A percentile compares a stretch with the other conserved stretches of the same genome.
Conservation (phyloP, 2,113 vertebrate species). For the Pollimyrus isidori region DNA sequence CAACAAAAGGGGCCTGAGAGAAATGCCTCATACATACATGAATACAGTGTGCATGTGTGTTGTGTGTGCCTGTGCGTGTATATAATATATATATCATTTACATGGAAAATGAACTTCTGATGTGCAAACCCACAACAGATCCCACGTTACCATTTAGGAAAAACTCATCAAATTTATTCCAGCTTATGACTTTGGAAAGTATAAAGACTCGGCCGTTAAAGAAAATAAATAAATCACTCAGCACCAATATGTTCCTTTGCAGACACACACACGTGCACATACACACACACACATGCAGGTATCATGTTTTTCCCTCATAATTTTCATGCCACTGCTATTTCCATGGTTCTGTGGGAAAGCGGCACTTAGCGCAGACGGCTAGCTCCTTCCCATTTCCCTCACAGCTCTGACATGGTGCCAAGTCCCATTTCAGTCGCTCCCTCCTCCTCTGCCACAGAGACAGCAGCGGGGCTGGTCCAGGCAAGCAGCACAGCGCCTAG, state of each 20-base stretch:
- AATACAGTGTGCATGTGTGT: background rate
- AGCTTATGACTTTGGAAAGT: background rate
- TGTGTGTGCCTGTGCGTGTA: background rate
- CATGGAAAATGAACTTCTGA: background rate
- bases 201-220: background rate
- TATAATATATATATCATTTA: background rate
- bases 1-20: background rate
- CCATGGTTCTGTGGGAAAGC: slow-evolving; percentile 23
- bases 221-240: background rate
- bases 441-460: slow-evolving; percentile 23
- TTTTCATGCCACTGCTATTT: slow-evolving; percentile 6
- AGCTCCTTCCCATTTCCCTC: slow-evolving; percentile 21
- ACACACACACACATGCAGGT: background rate
- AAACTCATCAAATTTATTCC: slow-evolving; percentile 10
- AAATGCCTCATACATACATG: background rate
- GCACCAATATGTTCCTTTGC: background rate
- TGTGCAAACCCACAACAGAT: background rate
- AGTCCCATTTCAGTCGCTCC: slow-evolving; percentile 20
- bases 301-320: background rate
- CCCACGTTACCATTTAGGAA: background rate
- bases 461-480: slow-evolving; percentile 23
- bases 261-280: background rate
- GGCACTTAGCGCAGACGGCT: slow-evolving; percentile 4
- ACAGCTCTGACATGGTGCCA: slow-evolving; percentile 24
- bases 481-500: slow-evolving; percentile 31